A percentile compares a stretch with the other conserved stretches of the same genome.
Evolutionary conservation across 2,797 vertebrate species (phyloP).

Genomic region (Mormyrops attenuatus): DNA sequence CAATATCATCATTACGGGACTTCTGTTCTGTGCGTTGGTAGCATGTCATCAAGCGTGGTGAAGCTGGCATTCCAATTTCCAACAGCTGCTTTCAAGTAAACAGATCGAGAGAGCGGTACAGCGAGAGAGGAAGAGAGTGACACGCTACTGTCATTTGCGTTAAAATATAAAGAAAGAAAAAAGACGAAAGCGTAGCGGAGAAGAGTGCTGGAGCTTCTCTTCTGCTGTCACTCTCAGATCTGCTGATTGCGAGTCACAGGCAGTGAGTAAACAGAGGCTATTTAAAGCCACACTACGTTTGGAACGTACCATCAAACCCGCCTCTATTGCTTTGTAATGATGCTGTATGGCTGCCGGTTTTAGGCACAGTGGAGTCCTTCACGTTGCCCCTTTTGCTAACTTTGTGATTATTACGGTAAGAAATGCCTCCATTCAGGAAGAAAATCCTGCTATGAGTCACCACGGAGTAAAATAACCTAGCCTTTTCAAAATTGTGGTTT

Average conservation of each 20-base stretch:
- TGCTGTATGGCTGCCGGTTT: neutral
- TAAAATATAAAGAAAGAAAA: slow-evolving; percentile 1
- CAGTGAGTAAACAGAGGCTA: slow-evolving; percentile 17
- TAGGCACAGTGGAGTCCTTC: neutral
- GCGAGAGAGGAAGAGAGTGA: neutral
- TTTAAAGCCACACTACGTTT: slow-evolving; percentile 14
- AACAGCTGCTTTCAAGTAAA: neutral
- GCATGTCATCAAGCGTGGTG: neutral
- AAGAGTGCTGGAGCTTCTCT: slow-evolving; percentile 1
- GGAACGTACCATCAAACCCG: neutral
- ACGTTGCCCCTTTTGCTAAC: neutral
- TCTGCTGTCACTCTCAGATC: slow-evolving; percentile 1
- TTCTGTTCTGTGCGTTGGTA: neutral
- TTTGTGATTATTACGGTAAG: neutral
- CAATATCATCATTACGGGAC: neutral
- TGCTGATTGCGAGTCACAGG: slow-evolving; percentile 14
- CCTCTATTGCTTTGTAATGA: neutral
- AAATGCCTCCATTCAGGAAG: slow-evolving; percentile 5
- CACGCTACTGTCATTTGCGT: neutral
- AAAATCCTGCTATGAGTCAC: neutral
- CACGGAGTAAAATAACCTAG: neutral
- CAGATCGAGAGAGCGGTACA: neutral
- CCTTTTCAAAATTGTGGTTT: neutral
- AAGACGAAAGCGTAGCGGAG: neutral
- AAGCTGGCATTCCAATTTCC: neutral